Percentiles rank a stretch among this genome's conserved stretches.
Evolutionary conservation across 2,888 invertebrate species (phyloP).

Genomic region (Liodrosophila aerea): DNA sequence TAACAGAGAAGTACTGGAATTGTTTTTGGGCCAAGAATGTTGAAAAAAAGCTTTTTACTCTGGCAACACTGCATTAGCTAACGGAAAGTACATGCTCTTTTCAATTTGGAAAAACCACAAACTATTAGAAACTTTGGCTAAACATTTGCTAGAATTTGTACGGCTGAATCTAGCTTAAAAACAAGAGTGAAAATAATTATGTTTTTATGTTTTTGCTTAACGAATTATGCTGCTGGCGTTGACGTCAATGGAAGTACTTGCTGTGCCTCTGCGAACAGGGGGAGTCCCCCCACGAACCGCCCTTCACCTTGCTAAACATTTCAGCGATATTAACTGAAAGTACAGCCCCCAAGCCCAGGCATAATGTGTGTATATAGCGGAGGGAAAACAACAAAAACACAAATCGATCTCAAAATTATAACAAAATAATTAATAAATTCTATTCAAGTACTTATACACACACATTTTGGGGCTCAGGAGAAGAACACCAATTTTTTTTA

Average conservation of each 20-base stretch:
- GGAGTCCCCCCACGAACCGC: too few relatives aligned
- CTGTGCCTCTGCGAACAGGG: too few relatives aligned
- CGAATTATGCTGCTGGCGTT: slow-evolving; percentile 27
- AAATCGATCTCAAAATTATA: slow-evolving; percentile 77
- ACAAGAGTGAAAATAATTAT: slow-evolving; percentile 29
- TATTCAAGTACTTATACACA: slow-evolving; percentile 31
- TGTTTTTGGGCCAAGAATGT: too few relatives aligned
- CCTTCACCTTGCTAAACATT: slow-evolving; percentile 9
- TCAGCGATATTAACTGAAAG: slow-evolving; percentile 13
- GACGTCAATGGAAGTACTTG: too few relatives aligned
- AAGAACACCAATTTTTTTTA: slow-evolving; percentile 1
- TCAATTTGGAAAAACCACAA: neutral
- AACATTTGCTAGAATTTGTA: slow-evolving; percentile 35
- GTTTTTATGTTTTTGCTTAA: slow-evolving; percentile 42
- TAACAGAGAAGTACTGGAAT: too few relatives aligned
- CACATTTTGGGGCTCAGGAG: slow-evolving; percentile 24
- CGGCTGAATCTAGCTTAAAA: slow-evolving; percentile 27
- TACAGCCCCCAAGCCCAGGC: slow-evolving; percentile 27
- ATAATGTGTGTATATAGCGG: slow-evolving; percentile 17
- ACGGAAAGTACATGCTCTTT: too few relatives aligned
- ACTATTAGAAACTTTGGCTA: slow-evolving; percentile 30
- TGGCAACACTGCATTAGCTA: too few relatives aligned
- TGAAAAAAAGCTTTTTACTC: too few relatives aligned
- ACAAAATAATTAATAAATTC: slow-evolving; percentile 50
- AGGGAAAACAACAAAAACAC: slow-evolving; percentile 33